Percentiles rank a stretch among this genome's conserved stretches.
Evolutionary conservation across 1,140 invertebrate genomes (phyloP).

Genomic region (Psix sp.): DNA sequence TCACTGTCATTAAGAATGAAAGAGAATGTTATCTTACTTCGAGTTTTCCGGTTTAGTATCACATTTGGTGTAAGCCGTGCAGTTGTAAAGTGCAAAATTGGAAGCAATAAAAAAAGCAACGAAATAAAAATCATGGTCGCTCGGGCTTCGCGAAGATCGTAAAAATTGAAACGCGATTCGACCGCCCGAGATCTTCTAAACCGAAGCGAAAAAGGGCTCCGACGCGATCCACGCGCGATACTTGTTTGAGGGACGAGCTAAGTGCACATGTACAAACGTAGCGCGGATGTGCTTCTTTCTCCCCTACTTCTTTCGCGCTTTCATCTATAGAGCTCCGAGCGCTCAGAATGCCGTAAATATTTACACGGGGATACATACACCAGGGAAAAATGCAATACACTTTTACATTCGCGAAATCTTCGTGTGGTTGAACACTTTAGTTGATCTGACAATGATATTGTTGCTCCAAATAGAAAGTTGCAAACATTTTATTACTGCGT

Average conservation of each 20-base stretch:
- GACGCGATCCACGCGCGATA: conserved; percentile 16
- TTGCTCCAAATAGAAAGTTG: too few relatives aligned
- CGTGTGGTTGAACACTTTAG: too few relatives aligned
- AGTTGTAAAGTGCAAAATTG: conserved; percentile 33
- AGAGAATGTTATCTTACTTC: conserved; percentile 1
- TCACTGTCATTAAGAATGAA: conserved; percentile 4
- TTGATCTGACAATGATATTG: too few relatives aligned
- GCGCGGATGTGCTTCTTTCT: conserved; percentile 4
- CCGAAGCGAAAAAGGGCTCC: conserved; percentile 5
- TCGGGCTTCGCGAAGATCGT: conserved; percentile 8
- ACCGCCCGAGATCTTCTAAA: too few relatives aligned
- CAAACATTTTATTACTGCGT: too few relatives aligned
- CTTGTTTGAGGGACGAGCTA: conserved; percentile 3
- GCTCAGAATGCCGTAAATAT: conserved; percentile 14
- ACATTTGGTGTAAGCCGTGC: conserved; percentile 1
- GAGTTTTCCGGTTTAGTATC: conserved; percentile 13
- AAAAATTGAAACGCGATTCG: conserved; percentile 8
- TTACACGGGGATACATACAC: conserved; percentile 14
- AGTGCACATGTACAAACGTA: conserved; percentile 5
- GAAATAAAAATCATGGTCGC: conserved; percentile 19
- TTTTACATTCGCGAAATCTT: background rate
- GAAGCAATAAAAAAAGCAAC: conserved; percentile 16
- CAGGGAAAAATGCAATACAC: conserved; percentile 5
- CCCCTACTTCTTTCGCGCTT: conserved; percentile 1
- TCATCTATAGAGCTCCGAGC: conserved; percentile 3